Conservation (phyloP, 1,140 invertebrate genomes). For the Procambarus virginalis region DNA sequence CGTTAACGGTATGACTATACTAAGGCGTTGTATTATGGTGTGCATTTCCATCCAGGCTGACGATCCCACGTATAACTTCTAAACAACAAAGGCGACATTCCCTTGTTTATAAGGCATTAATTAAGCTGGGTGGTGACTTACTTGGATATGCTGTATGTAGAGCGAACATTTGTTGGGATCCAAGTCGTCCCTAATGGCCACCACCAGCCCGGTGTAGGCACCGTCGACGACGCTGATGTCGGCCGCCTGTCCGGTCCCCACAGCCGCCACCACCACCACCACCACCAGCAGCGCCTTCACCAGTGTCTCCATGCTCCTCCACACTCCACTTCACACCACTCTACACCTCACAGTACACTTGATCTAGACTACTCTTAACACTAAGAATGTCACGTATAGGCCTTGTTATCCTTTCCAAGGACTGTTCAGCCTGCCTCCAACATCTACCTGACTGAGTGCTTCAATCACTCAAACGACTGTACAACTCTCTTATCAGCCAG, state of each 20-base stretch:
- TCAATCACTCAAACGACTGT: neutral
- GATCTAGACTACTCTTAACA: neutral
- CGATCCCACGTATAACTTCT: too few relatives aligned
- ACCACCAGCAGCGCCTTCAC: neutral
- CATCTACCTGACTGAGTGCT: neutral
- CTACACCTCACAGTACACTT: neutral
- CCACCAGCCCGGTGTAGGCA: constrained; percentile 5
- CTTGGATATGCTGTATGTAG: constrained; percentile 25
- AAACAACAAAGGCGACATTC: too few relatives aligned
- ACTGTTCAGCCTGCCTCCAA: too few relatives aligned
- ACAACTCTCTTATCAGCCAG: neutral
- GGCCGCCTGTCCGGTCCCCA: neutral
- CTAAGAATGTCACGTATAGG: too few relatives aligned
- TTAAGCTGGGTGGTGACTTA: neutral
- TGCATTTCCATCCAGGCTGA: too few relatives aligned
- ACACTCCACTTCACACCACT: neutral
- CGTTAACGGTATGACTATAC: too few relatives aligned
- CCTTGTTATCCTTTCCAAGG: too few relatives aligned
- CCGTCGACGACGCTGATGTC: neutral
- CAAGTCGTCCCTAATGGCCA: constrained; percentile 8
- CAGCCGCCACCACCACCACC: neutral
- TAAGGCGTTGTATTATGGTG: too few relatives aligned
- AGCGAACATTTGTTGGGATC: neutral
- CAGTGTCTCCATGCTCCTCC: neutral
- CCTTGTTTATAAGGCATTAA: too few relatives aligned